Evolutionary conservation across 2,888 invertebrate genomes (phyloP), one percentile per base, ranked within the genome.

Genomic region (Drosophila prostipennis): DNA sequence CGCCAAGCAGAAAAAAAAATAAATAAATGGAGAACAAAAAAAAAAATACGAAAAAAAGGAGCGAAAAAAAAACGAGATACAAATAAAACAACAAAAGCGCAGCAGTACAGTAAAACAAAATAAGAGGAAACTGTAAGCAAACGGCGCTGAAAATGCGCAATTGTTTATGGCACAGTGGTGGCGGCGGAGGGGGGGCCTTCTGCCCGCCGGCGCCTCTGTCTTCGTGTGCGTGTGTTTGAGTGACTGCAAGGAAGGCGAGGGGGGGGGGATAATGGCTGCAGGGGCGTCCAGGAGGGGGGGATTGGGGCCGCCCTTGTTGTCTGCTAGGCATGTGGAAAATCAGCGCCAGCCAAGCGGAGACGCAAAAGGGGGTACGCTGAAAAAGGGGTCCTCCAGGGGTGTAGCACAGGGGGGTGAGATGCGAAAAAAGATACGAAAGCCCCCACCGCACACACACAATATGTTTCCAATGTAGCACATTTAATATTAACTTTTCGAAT

Each of bases 401-500:
- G 37, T 48, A 56, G 16, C 16, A 5, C 40, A 19, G 5, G 40
- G 40, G 40, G 7, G 14, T 10, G 14, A 14, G 29, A 46, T 1
- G 11, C 29, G 29, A 29, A 32, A 14, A 1, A 51, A 26, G 34
- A 23, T 36, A 45, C 49, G 34, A 42, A 26, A 43, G 29, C 57
- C 19, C 39, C 16, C 43, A 39, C n/a, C 39, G 16, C 59, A 43
- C 55, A 53, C 49, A 52, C 39, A 80, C 82, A 82, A 82, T 82
- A 82, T 82, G 86, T 83, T 82, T 82, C 82, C 86, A 82, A 82
- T 86, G 83, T 86, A 79, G 86, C 86, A 79, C 83, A 83, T 83
- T 83, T 86, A 83, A 83, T 83, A 83, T 83, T 83, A 83, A 83
- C 83, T 83, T 83, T 83, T 86, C 86, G 86, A 83, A 83, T 83